Base-by-base conservation (phyloP, 2,113 vertebrate species). In the Eptesicus fuscus region DNA sequence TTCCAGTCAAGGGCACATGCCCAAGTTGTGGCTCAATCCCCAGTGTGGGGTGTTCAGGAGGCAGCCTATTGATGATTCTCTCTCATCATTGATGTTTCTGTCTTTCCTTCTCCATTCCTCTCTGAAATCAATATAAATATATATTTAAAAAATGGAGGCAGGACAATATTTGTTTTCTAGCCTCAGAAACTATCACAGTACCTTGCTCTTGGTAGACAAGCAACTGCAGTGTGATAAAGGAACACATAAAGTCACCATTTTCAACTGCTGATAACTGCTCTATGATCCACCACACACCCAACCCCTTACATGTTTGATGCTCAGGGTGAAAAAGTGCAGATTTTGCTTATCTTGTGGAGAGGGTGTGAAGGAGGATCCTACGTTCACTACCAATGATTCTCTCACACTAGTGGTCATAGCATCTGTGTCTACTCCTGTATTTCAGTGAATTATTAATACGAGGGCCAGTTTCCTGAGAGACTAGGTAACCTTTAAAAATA, bases 391-490 rank as follows among this genome's bases (percentile, higher is more conserved):
- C 22, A 40, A 6, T 49, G 63, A 59, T 69, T 67, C 73, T 83
- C 18, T 77, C n/a, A 35, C 2, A 32, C 91, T 49, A 63, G 23
- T 63, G 65, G 4, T 69, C 35, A 22, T 40, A 83, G 7, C 40
- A 32, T 84, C 8, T 80, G 53, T 1, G 61, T 76, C 88, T 96
- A 76, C 92, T 79, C 59, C 51, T 95, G 92, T 93, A 86, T 96
- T 96, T 90, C 82, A 90, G 47, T 47, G 83, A 97, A 89, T 96
- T 97, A 98, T 94, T 98, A 95, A 97, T 93, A 96, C 67, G 35
- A 79, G 82, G 80, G 40, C 51, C 95, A 76, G 79, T 98, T 98
- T 97, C 96, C 96, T 95, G 25, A 97, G 97, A 97, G 77, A 97
- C 76, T 79, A 84, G 76, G 35, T 90, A 97, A 93, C 67, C 89